A percentile compares a stretch with the other conserved stretches of the same genome.
Evolutionary conservation across 2,888 invertebrate genomes (phyloP).

Genomic region (Lydus trimaculatus): DNA sequence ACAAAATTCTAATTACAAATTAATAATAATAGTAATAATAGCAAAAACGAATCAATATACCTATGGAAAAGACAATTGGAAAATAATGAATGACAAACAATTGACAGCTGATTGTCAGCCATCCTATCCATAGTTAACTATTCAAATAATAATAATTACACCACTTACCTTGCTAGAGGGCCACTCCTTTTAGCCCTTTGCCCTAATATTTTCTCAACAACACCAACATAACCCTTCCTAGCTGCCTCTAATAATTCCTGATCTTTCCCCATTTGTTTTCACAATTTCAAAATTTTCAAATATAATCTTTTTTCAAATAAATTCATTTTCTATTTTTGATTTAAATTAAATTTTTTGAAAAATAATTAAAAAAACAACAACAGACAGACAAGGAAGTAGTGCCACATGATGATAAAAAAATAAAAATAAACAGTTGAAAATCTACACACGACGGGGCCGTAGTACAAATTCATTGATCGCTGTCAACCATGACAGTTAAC

Average conservation of each 20-base stretch:
- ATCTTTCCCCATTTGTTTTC: conserved; percentile 85
- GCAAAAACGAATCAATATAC: background rate
- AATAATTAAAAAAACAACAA: background rate
- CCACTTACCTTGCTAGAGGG: conserved; percentile 87
- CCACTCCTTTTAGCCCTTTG: conserved; percentile 92
- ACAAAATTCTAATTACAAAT: background rate
- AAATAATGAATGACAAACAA: background rate
- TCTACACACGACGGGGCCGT: conserved; percentile 66
- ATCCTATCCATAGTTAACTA: background rate
- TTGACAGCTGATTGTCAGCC: conserved; percentile 50
- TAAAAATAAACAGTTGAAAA: conserved; percentile 20
- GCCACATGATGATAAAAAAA: conserved; percentile 44
- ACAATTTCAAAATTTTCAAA: conserved; percentile 33
- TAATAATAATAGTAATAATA: background rate
- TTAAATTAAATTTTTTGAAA: conserved; percentile 9
- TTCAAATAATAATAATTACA: background rate
- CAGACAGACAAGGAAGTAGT: background rate
- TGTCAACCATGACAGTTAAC: conserved; percentile 73
- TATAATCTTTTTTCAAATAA: background rate
- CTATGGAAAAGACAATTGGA: background rate
- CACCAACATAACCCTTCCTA: conserved; percentile 86
- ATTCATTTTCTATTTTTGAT: conserved; percentile 36
- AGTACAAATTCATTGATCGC: conserved; percentile 79
- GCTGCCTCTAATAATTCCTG: conserved; percentile 96
- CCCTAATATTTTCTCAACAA: conserved; percentile 89